These are phyloP conservation scores for Heliocidaris erythrogramma DNA, from an alignment of 35 echinoderm and acorn worm genomes.

Conservation along the genomic window DNA sequence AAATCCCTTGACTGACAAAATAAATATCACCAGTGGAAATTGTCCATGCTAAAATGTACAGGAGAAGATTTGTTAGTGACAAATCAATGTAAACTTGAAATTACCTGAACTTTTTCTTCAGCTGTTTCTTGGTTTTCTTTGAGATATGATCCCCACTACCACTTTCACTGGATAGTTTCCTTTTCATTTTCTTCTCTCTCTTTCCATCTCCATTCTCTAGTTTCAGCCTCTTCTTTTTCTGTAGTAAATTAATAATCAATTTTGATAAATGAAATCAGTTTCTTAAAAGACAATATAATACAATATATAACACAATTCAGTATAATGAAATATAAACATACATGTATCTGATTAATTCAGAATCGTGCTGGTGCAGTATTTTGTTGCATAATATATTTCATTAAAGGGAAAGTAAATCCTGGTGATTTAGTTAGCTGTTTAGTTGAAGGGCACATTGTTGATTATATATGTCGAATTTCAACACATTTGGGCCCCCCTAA, in stretches of 20 bases:
- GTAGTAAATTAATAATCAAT: neutral
- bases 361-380: neutral
- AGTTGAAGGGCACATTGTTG: no score
- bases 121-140: slow-evolving; percentile 82
- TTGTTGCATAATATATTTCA: no score
- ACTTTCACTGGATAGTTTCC: slow-evolving; percentile 58
- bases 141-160: slow-evolving; percentile 51
- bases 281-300: neutral
- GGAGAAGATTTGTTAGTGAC: no score
- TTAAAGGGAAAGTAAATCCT: no score
- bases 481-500: no score
- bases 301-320: neutral
- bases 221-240: slow-evolving; percentile 82
- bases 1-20: no score
- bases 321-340: no score
- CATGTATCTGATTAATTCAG: neutral
- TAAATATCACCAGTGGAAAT: no score
- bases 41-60: no score
- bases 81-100: neutral
- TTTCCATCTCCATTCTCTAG: slow-evolving; percentile 76
- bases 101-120: slow-evolving; percentile 73
- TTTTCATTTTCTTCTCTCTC: slow-evolving; percentile 74
- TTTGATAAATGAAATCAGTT: neutral
- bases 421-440: no score
- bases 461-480: no score